Base-by-base conservation (phyloP, 2,888 invertebrate species). In the Crossocerus cetratus region DNA sequence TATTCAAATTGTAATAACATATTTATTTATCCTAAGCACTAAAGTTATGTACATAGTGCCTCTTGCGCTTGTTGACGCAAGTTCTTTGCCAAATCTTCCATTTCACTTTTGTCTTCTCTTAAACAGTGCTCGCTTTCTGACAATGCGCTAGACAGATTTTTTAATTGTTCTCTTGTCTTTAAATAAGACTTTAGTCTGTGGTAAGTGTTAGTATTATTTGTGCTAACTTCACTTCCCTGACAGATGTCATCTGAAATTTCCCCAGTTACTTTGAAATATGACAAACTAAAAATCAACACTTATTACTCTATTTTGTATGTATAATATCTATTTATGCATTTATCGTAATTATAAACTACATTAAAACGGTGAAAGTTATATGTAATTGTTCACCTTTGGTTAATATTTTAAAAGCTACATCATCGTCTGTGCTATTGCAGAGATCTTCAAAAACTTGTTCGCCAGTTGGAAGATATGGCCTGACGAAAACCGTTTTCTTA, bases 231-330 rank as follows among this genome's bases (percentile, higher is more conserved):
- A 71, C 73, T 75, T 55, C 81, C 82, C 20, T 88, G 76, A 90
- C 91, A 74, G 89, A 84, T 5, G 90, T 88, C 73, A 90, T 89
- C 93, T 93, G 80, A 76, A 89, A 88, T 65, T 44, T 22, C 32
- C 32, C 11, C 32, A 8, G 32, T 32, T 32, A 32, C 32, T 8
- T 32, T 8, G 32, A 32, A 32, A 5, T 32, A 8, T 32, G 32
- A 32, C 5, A 32, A 32, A 3, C 11, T 32, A 32, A 32, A 32
- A 32, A 11, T 11, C 8, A n/a, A n/a, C n/a, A 32, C 11, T 32
- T 32, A 32, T 8, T 5, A 32, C 5, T 32, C 8, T 0, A 1
- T 32, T 32, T 11, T 4, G 32, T 8, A 32, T 32, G n/a, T n/a
- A n/a, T n/a, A n/a, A n/a, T n/a, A n/a, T 32, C 32, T 32, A 32